phyloP scores from a whole-genome alignment of 2,113 vertebrate genomes.

The Pleuronectes platessa region DNA sequence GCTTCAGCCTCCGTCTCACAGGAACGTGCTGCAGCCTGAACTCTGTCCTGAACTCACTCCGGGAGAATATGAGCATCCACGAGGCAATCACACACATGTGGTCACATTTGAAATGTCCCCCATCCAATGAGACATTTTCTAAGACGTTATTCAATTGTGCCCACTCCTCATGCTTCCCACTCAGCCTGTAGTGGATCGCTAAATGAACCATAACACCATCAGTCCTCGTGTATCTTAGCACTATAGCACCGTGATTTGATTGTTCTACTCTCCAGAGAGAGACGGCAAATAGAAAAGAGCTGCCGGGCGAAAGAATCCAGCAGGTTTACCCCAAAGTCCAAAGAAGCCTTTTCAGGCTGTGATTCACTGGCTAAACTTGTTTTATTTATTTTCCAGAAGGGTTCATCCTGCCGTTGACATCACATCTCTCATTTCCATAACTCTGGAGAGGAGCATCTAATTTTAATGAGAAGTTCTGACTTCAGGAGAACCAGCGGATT shows the following conservation, averaged over 20 bases:
- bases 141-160: slow-evolving; percentile 24
- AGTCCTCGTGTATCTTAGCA: not conserved
- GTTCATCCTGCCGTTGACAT: slow-evolving; percentile 26
- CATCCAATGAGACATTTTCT: slow-evolving; percentile 6
- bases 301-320: slow-evolving; percentile 34
- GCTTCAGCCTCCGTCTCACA: slow-evolving; percentile 15
- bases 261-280: slow-evolving; percentile 38
- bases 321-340: slow-evolving; percentile 44
- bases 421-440: slow-evolving; percentile 43
- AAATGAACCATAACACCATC: no score
- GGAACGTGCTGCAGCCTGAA: slow-evolving; percentile 12
- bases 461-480: slow-evolving; percentile 8
- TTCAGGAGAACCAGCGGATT: not conserved
- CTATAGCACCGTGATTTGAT: slow-evolving; percentile 31
- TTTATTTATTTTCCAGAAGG: slow-evolving; percentile 28
- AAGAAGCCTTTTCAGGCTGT: slow-evolving; percentile 44
- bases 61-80: not conserved
- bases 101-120: slow-evolving; percentile 17
- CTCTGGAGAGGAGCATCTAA: slow-evolving; percentile 7
- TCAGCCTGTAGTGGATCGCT: slow-evolving; percentile 3
- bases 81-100: not conserved
- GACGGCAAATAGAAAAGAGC: slow-evolving; percentile 39
- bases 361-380: not conserved
- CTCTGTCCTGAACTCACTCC: not conserved
- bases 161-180: slow-evolving; percentile 15